Conservation (phyloP, 1,140 invertebrate genomes). For the Drosophila teissieri region DNA sequence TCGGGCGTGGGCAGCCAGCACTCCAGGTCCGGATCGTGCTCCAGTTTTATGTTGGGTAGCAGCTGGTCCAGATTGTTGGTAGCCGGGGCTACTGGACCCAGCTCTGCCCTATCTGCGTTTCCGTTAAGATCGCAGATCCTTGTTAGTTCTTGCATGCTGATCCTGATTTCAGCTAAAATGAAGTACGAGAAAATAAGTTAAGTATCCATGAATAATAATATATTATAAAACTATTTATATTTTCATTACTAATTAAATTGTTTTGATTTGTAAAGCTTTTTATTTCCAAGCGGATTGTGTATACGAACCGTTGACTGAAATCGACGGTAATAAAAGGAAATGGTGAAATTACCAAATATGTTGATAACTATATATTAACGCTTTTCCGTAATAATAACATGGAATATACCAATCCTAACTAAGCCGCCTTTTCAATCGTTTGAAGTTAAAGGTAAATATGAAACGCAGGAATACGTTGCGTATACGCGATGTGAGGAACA, state of each 20-base stretch:
- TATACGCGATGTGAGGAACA: constrained; percentile 20
- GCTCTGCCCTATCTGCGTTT: constrained; percentile 19
- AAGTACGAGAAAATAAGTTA: neutral
- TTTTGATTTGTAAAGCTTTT: neutral
- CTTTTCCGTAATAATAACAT: too few relatives aligned
- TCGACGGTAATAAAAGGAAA: too few relatives aligned
- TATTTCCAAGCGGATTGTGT: too few relatives aligned
- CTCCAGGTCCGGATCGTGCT: constrained; percentile 54
- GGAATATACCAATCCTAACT: too few relatives aligned
- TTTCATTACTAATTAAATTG: too few relatives aligned
- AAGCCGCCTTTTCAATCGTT: neutral
- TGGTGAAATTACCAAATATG: too few relatives aligned
- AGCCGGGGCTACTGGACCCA: constrained; percentile 13
- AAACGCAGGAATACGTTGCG: neutral
- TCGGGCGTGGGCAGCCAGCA: constrained; percentile 56
- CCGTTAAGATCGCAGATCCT: constrained; percentile 30
- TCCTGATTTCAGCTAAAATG: constrained; percentile 14
- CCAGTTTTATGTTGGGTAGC: constrained; percentile 63
- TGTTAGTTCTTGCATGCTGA: constrained; percentile 47
- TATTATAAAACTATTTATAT: too few relatives aligned
- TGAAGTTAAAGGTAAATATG: constrained; percentile 4
- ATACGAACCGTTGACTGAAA: neutral
- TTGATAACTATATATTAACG: too few relatives aligned
- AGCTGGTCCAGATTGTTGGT: constrained; percentile 30
- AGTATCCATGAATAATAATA: too few relatives aligned